These are phyloP conservation scores for Calameuta filiformis DNA, from an alignment of 2,888 invertebrate genomes.

Conservation along the genomic window DNA sequence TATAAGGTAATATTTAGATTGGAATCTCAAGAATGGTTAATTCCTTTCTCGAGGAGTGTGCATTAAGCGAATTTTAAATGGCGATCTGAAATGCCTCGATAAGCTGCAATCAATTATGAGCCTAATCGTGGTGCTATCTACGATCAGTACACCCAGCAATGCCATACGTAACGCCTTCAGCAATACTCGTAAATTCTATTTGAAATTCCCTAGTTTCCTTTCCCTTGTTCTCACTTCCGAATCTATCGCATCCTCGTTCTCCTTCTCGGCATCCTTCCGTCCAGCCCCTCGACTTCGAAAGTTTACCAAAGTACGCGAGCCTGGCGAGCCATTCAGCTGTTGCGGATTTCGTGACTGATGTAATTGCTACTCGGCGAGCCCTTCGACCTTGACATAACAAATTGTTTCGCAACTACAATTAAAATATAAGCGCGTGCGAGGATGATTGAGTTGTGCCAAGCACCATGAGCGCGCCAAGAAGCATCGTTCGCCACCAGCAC, in stretches of 20 bases:
- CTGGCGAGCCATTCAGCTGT: conserved; percentile 53
- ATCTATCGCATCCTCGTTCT: conserved; percentile 19
- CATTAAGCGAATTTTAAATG: conserved; percentile 2
- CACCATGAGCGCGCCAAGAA: conserved; percentile 42
- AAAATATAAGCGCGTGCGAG: conserved; percentile 61
- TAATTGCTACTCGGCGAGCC: conserved; percentile 58
- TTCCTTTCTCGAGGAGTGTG: background rate
- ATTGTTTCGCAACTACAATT: conserved; percentile 66
- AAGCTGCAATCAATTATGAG: conserved; percentile 3
- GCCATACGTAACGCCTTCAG: background rate
- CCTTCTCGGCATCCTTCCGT: conserved; percentile 10
- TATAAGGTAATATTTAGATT: background rate
- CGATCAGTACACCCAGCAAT: conserved; percentile 14
- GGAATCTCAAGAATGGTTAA: background rate
- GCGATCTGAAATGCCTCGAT: background rate
- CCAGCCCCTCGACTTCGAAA: conserved; percentile 33
- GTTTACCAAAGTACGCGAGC: conserved; percentile 30
- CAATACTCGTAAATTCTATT: conserved; percentile 26
- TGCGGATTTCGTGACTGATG: conserved; percentile 65
- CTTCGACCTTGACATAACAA: conserved; percentile 65
- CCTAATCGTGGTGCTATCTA: conserved; percentile 27
- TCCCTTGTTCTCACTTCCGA: conserved; percentile 10
- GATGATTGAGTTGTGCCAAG: conserved; percentile 65
- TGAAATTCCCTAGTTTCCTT: conserved; percentile 4
- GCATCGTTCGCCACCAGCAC: conserved; percentile 10